Conservation (phyloP, 1,140 invertebrate genomes). For the Bacillus rossius region DNA sequence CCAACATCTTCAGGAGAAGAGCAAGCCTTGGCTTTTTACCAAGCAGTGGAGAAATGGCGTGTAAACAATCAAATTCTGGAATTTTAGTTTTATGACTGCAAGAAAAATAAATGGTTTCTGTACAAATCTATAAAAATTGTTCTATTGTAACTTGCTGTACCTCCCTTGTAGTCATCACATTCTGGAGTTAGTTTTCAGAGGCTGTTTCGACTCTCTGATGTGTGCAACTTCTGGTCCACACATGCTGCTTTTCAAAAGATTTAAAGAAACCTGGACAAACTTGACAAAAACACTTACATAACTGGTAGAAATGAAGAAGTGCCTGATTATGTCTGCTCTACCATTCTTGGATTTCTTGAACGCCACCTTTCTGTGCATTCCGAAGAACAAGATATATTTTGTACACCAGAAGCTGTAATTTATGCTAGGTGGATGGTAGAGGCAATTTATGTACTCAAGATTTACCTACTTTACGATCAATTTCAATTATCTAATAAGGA, state of each 20-base stretch:
- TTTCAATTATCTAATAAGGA: slow-evolving; percentile 29
- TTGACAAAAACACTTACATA: slow-evolving; percentile 23
- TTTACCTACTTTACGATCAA: slow-evolving; percentile 27
- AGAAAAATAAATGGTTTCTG: slow-evolving; percentile 20
- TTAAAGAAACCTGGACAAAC: slow-evolving; percentile 15
- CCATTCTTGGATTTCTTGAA: neutral
- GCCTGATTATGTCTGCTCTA: neutral
- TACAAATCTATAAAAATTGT: slow-evolving; percentile 2
- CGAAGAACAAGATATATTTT: slow-evolving; percentile 29
- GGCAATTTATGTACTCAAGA: too few relatives aligned
- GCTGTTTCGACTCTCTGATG: slow-evolving; percentile 14
- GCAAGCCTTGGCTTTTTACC: slow-evolving; percentile 6
- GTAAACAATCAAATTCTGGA: slow-evolving; percentile 17
- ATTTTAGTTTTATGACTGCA: slow-evolving; percentile 27
- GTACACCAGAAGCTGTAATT: too few relatives aligned
- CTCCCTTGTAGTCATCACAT: slow-evolving; percentile 24
- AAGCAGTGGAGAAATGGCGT: slow-evolving; percentile 20
- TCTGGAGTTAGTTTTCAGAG: slow-evolving; percentile 16
- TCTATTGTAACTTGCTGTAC: slow-evolving; percentile 5
- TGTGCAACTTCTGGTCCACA: slow-evolving; percentile 15
- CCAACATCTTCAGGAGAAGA: slow-evolving; percentile 12
- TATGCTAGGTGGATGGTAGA: too few relatives aligned
- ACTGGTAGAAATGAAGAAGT: slow-evolving; percentile 12
- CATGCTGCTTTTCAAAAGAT: slow-evolving; percentile 19
- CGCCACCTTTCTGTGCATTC: neutral